Evolutionary conservation across 1,140 invertebrate genomes (phyloP).

Genomic region (Antheraea mylitta): DNA sequence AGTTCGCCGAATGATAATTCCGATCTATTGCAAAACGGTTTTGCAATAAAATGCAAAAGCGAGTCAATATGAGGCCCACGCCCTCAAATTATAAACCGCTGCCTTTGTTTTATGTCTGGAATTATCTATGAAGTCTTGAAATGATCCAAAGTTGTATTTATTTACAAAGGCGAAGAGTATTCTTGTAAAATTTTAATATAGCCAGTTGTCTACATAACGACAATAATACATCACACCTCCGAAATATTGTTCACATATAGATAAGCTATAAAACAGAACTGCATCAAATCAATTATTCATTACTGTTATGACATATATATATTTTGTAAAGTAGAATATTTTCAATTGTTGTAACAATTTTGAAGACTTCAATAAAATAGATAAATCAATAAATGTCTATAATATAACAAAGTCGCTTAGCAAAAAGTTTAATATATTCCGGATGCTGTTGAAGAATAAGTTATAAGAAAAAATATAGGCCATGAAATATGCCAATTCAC

Average conservation of each 20-base stretch:
- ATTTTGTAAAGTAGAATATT: too few species aligned
- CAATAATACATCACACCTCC: too few species aligned
- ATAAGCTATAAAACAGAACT: not conserved
- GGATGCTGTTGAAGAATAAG: not conserved
- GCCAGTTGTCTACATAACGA: too few species aligned
- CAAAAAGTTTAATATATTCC: not conserved
- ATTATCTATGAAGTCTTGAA: conserved; percentile 27
- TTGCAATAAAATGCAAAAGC: conserved; percentile 66
- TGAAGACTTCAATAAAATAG: too few species aligned
- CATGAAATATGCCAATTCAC: not conserved
- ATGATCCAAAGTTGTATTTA: too few species aligned
- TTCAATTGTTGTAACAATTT: too few species aligned
- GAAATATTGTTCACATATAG: too few species aligned
- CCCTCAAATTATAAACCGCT: conserved; percentile 61
- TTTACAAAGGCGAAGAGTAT: too few species aligned
- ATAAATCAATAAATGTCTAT: too few species aligned
- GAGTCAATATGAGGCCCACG: conserved; percentile 61
- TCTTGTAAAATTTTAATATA: too few species aligned
- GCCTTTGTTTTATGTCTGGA: conserved; percentile 46
- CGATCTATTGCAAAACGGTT: conserved; percentile 64
- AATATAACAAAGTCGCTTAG: not conserved
- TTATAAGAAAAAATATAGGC: not conserved
- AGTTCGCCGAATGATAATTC: conserved; percentile 74
- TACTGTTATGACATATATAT: too few species aligned
- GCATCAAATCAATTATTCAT: not conserved